Conservation (phyloP, 2,888 invertebrate genomes). For the Galerucella nymphaeae region DNA sequence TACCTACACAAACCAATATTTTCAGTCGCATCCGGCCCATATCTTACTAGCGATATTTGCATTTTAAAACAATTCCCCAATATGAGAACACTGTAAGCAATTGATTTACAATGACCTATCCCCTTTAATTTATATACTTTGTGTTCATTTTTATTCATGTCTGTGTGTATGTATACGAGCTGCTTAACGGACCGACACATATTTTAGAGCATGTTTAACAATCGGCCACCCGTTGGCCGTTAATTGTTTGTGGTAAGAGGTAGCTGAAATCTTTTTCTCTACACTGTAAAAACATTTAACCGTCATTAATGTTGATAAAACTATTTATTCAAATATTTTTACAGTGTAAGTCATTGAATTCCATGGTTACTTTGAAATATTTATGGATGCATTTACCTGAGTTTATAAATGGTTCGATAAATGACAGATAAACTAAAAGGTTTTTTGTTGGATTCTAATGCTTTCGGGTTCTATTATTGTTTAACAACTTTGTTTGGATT, state of each 20-base stretch:
- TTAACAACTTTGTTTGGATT: conserved; percentile 29
- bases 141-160: conserved; percentile 32
- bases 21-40: conserved; percentile 25
- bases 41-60: conserved; percentile 29
- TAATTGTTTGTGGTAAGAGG: conserved; percentile 47
- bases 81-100: conserved; percentile 32
- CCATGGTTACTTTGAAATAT: conserved; percentile 44
- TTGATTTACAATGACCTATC: conserved; percentile 43
- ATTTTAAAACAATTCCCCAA: conserved; percentile 35
- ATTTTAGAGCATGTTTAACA: conserved; percentile 43
- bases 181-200: conserved; percentile 34
- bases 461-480: conserved; percentile 25
- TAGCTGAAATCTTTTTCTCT: conserved; percentile 32
- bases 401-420: conserved; percentile 51
- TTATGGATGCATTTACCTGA: conserved; percentile 51
- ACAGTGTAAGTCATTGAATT: conserved; percentile 2
- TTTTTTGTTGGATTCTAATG: conserved; percentile 35
- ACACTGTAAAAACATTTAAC: conserved; percentile 3
- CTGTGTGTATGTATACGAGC: conserved; percentile 14
- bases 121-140: conserved; percentile 40
- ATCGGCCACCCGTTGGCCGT: conserved; percentile 40
- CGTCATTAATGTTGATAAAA: too few species aligned
- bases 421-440: conserved; percentile 44
- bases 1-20: conserved; percentile 27
- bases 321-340: conserved; percentile 3